Percentiles rank a stretch among this genome's conserved stretches.
These are phyloP conservation scores for Chrysopa pallens DNA, from an alignment of 1,140 invertebrate genomes.

Conservation along the genomic window DNA sequence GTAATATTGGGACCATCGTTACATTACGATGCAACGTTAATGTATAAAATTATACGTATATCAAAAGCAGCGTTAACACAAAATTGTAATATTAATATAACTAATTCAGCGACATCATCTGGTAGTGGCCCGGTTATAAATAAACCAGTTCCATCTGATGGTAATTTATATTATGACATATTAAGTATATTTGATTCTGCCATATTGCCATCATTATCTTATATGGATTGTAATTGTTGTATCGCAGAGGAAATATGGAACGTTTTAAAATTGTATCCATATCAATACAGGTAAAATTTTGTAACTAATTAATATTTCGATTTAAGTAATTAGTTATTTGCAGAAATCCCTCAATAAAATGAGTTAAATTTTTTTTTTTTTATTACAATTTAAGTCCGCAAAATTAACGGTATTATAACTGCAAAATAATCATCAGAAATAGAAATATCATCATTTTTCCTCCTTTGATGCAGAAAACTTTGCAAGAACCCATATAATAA, in stretches of 20 bases:
- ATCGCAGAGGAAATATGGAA: slow-evolving; percentile 93
- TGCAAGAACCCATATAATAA: too few species aligned
- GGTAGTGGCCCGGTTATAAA: slow-evolving; percentile 7
- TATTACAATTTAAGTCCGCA: slow-evolving; percentile 1
- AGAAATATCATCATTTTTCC: too few species aligned
- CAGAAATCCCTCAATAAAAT: too few species aligned
- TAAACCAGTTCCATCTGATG: slow-evolving; percentile 14
- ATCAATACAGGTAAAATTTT: slow-evolving; percentile 54
- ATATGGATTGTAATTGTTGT: slow-evolving; percentile 87
- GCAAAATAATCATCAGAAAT: too few species aligned
- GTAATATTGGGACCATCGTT: slow-evolving; percentile 73
- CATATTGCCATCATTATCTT: slow-evolving; percentile 74
- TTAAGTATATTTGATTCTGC: slow-evolving; percentile 72
- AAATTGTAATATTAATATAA: slow-evolving; percentile 16
- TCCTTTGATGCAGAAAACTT: too few species aligned
- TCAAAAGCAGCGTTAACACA: slow-evolving; percentile 24
- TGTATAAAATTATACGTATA: slow-evolving; percentile 68
- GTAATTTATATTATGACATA: slow-evolving; percentile 55
- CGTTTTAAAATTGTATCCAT: slow-evolving; percentile 79
- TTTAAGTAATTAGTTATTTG: too few species aligned
- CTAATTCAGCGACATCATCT: slow-evolving; percentile 12
- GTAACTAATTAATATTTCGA: too few species aligned
- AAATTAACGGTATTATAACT: too few species aligned
- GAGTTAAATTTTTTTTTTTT: slow-evolving; percentile 6
- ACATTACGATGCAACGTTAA: slow-evolving; percentile 68